Evolutionary conservation across 2,797 vertebrate genomes (phyloP).

Genomic region (Luscinia luscinia): DNA sequence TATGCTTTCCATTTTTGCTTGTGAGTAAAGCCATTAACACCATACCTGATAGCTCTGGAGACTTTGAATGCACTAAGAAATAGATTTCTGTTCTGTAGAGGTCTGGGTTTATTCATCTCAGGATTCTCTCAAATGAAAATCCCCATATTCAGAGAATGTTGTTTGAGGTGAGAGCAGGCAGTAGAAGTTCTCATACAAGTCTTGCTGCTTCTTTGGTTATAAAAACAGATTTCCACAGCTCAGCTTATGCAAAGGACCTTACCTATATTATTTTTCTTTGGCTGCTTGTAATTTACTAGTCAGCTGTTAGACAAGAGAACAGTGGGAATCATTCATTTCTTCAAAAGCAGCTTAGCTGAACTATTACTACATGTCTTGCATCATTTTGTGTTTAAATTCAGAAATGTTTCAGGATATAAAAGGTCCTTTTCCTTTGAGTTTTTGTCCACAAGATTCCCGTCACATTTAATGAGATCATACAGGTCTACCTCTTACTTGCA

Average conservation of each 20-base stretch:
- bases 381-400: not conserved
- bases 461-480: not conserved
- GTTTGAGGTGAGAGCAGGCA: not conserved
- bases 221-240: constrained; percentile 46
- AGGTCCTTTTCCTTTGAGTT: not conserved
- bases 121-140: not conserved
- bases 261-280: constrained; percentile 40
- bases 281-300: constrained; percentile 30
- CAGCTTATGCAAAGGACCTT: constrained; percentile 42
- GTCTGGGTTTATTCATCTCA: not conserved
- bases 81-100: not conserved
- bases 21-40: not conserved
- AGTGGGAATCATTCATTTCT: constrained; percentile 61
- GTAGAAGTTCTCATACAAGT: not conserved
- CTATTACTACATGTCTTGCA: constrained; percentile 25
- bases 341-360: constrained; percentile 59
- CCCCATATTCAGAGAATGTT: not conserved
- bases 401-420: not conserved
- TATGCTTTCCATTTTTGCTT: not conserved
- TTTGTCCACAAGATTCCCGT: not conserved
- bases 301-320: constrained; percentile 54
- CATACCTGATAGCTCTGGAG: not conserved
- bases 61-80: not conserved
- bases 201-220: not conserved
- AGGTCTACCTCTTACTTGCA: not conserved